A percentile compares a stretch with the other conserved stretches of the same genome.
Conservation (phyloP, 2,888 invertebrate species). For the Siphonodentalium dalli region DNA sequence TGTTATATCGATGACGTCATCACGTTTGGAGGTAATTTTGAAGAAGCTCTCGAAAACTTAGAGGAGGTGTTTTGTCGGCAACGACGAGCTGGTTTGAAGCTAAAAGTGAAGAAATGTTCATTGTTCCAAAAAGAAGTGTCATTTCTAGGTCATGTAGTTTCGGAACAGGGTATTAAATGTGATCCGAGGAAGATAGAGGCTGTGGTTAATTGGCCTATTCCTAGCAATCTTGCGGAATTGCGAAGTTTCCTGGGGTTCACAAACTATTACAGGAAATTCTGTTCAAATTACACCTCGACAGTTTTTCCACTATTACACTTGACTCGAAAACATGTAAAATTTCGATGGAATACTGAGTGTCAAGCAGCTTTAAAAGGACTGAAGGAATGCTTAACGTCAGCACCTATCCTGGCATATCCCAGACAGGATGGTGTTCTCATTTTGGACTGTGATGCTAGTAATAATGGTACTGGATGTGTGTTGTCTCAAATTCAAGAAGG, state of each 20-base stretch:
- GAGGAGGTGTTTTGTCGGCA: slow-evolving; percentile 4
- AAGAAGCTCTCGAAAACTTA: slow-evolving; percentile 2
- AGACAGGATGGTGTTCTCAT: slow-evolving; percentile 1
- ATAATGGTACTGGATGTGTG: no score
- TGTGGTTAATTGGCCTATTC: slow-evolving; percentile 2
- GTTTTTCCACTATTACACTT: slow-evolving; percentile 2
- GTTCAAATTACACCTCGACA: slow-evolving; percentile 2
- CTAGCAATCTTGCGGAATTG: background rate
- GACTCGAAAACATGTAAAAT: background rate
- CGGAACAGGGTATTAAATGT: slow-evolving; percentile 1
- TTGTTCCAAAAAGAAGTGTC: slow-evolving; percentile 8
- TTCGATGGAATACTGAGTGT: slow-evolving; percentile 8
- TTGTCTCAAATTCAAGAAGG: slow-evolving; percentile 3
- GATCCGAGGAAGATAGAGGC: slow-evolving; percentile 2
- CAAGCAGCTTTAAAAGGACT: slow-evolving; percentile 1
- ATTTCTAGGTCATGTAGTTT: slow-evolving; percentile 18
- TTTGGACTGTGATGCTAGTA: slow-evolving; percentile 9
- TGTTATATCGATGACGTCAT: slow-evolving; percentile 2
- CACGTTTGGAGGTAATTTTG: background rate
- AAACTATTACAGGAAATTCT: slow-evolving; percentile 1
- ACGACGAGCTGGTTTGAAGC: slow-evolving; percentile 5
- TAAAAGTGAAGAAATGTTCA: slow-evolving; percentile 14
- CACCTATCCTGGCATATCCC: slow-evolving; percentile 11
- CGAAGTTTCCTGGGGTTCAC: slow-evolving; percentile 7
- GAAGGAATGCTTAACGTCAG: background rate